A percentile compares a stretch with the other conserved stretches of the same genome.
These are phyloP conservation scores for Catharus ustulatus DNA, from an alignment of 2,797 vertebrate genomes.

Conservation along the genomic window DNA sequence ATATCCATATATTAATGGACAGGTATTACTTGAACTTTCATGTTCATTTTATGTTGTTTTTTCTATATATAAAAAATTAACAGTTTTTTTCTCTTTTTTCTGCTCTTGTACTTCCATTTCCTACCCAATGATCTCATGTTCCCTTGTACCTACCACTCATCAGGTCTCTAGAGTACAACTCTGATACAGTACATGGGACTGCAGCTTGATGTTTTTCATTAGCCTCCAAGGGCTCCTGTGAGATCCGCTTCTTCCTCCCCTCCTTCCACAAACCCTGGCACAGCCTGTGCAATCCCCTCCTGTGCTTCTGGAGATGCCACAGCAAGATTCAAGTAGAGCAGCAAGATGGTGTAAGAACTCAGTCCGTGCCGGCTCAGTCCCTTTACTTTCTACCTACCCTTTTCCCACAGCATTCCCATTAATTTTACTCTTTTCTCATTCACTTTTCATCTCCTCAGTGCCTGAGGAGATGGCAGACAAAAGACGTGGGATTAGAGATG, in stretches of 20 bases:
- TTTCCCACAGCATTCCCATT: neutral
- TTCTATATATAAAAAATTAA: too few species aligned
- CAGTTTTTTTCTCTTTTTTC: neutral
- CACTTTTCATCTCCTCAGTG: neutral
- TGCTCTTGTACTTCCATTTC: neutral
- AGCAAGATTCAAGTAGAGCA: fast-evolving
- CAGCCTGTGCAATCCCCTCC: neutral
- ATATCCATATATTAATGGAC: neutral
- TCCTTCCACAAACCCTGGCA: neutral
- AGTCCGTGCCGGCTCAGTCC: fast-evolving
- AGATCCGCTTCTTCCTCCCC: neutral
- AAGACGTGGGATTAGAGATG: neutral
- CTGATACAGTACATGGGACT: neutral
- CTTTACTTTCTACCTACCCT: neutral
- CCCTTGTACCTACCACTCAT: neutral
- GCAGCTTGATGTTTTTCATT: neutral
- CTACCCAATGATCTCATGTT: neutral
- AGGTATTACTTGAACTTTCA: neutral
- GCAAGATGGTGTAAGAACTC: neutral
- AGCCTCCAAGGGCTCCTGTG: neutral
- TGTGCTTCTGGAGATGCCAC: neutral
- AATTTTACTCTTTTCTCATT: neutral
- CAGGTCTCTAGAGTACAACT: neutral
- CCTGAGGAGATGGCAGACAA: neutral
- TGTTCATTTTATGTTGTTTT: neutral